Evolutionary conservation across 2,113 vertebrate genomes (phyloP).

Genomic region (Nothobranchius kuhntae): DNA sequence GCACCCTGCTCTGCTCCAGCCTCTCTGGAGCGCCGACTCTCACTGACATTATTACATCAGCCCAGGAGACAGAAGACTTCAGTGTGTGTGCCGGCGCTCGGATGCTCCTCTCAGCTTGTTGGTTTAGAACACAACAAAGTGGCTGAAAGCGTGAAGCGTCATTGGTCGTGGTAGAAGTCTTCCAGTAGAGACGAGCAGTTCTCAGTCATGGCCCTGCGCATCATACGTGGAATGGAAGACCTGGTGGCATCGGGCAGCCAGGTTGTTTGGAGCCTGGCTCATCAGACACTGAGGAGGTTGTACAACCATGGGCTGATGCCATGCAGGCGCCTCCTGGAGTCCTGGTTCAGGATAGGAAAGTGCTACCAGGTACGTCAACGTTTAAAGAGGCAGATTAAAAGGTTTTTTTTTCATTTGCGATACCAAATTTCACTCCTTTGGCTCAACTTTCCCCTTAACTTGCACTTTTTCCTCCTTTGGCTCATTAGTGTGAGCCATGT

Average conservation of each 20-base stretch:
- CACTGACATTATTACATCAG: slow-evolving; percentile 71
- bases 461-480: slow-evolving; percentile 27
- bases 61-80: slow-evolving; percentile 48
- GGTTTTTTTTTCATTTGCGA: too few relatives aligned
- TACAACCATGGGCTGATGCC: slow-evolving; percentile 84
- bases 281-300: slow-evolving; percentile 87
- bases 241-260: slow-evolving; percentile 86
- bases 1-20: slow-evolving; percentile 69
- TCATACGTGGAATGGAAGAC: slow-evolving; percentile 89
- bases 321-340: slow-evolving; percentile 85
- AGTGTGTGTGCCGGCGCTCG: slow-evolving; percentile 29
- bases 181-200: background rate
- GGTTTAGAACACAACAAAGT: slow-evolving; percentile 41
- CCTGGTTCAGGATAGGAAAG: slow-evolving; percentile 87
- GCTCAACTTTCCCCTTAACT: slow-evolving; percentile 28
- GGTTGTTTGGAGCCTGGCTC: slow-evolving; percentile 87
- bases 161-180: slow-evolving; percentile 14
- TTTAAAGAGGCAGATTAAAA: too few relatives aligned
- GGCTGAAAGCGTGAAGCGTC: slow-evolving; percentile 19
- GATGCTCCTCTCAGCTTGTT: slow-evolving; percentile 45
- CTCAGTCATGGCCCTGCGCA: slow-evolving; percentile 83
- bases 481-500: slow-evolving; percentile 53
- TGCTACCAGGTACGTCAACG: slow-evolving; percentile 88
- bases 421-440: slow-evolving; percentile 1
- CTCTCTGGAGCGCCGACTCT: slow-evolving; percentile 67